Base-by-base conservation (phyloP, 2,113 vertebrate genomes). In the Sorex araneus region DNA sequence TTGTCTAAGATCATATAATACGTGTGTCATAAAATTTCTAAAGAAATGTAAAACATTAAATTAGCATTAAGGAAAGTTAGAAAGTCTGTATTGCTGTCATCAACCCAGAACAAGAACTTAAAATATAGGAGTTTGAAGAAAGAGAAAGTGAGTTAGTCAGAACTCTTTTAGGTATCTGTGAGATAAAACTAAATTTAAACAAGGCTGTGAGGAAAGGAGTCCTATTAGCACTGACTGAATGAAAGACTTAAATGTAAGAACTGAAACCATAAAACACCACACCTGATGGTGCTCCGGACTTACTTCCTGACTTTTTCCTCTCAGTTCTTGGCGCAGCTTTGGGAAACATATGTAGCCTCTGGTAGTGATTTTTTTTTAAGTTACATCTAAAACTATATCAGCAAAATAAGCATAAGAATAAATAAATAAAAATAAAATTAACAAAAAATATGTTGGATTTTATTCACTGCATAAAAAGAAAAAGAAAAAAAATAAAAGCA, bases 71-170 rank as follows among this genome's bases (percentile, higher is more conserved):
- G 16, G 13, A 30, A 71, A 0, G 28, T 66, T 89, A 34, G 21
- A 82, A 86, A 91, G 50, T 19, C 27, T 43, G 8, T 83, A 45
- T 0, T 54, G 27, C 10, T 63, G 36, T 9, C 30, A 8, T 93
- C 82, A 66, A 32, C 7, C 8, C n/a, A 86, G n/a, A 74, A 77
- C 78, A 66, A 83, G 28, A 94, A 6, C 43, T 82, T 23, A 75
- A 63, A 63, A 28, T 63, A 27, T 30, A 84, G 70, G 8, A 45
- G 28, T 69, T 78, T 89, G 67, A 30, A 76, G 60, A 71, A 89
- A 40, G 40, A 40, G 40, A 7, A 40, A 4, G 40, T 40, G 40
- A 40, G 7, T 40, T 40, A 40, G 4, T 40, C 40, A 40, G 40
- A 40, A 40, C 40, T 63, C 0, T 47, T 69, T 76, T 9, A 19